These are phyloP conservation scores for Aplocera efformata DNA, from an alignment of 2,888 invertebrate species.

Conservation along the genomic window DNA sequence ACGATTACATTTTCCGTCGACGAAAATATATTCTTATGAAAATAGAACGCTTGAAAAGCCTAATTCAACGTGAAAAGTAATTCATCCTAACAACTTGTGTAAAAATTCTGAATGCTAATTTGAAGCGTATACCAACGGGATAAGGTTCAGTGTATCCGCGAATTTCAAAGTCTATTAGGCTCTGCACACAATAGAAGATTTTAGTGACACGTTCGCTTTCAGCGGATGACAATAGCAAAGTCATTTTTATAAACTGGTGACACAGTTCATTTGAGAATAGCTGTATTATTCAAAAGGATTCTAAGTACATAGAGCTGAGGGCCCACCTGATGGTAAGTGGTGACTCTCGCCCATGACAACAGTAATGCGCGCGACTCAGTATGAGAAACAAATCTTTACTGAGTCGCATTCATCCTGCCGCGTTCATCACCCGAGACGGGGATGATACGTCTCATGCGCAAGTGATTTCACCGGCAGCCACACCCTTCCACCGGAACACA, in stretches of 20 bases:
- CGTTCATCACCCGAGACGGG: no score
- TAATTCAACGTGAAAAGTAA: constrained; percentile 6
- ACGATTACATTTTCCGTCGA: no score
- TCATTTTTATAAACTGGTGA: constrained; percentile 18
- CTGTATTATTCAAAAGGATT: not conserved
- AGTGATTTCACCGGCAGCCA: no score
- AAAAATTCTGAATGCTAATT: constrained; percentile 7
- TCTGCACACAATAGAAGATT: constrained; percentile 15
- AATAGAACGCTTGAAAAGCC: constrained; percentile 11
- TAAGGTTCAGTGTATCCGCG: constrained; percentile 12
- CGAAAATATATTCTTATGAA: not conserved
- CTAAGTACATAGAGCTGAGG: no score
- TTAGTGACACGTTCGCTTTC: constrained; percentile 21
- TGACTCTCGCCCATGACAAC: no score
- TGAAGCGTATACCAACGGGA: constrained; percentile 2
- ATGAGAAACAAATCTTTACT: no score
- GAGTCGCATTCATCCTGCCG: no score
- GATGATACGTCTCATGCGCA: no score
- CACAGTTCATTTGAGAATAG: constrained; percentile 1
- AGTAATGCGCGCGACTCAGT: no score
- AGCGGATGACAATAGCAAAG: constrained; percentile 16
- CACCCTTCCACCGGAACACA: no score
- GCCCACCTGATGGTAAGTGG: no score
- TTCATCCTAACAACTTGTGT: constrained; percentile 9
- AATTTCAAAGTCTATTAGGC: constrained; percentile 12